A percentile compares a stretch with the other conserved stretches of the same genome.
Conservation (phyloP, 2,113 vertebrate species). For the Larimichthys crocea region DNA sequence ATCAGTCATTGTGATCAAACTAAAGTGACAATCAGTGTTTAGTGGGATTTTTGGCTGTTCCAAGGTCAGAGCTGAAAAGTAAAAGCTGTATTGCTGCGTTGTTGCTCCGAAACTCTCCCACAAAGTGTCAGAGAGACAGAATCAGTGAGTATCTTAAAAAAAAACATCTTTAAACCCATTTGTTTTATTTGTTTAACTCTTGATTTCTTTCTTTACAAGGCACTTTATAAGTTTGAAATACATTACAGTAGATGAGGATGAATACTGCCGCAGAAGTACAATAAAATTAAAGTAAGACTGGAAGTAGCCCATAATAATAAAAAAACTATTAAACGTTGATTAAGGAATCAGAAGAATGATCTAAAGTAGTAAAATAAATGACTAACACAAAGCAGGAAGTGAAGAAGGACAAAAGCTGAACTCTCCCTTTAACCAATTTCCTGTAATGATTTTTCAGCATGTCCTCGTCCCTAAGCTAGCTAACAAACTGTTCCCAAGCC, state of each 20-base stretch:
- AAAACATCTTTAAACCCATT: too few species aligned
- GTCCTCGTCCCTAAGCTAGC: constrained; percentile 64
- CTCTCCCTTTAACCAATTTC: constrained; percentile 48
- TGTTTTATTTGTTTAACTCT: background rate
- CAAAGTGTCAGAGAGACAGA: background rate
- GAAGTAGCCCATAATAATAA: too few species aligned
- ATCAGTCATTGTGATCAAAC: background rate
- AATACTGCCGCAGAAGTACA: too few species aligned
- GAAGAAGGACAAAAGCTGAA: constrained; percentile 8
- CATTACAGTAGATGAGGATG: too few species aligned
- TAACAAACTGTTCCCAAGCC: constrained; percentile 76
- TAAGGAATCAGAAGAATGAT: background rate
- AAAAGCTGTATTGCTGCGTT: background rate
- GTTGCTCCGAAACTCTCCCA: background rate
- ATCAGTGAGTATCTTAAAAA: background rate
- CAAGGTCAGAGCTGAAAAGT: background rate
- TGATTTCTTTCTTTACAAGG: background rate
- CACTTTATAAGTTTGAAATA: too few species aligned
- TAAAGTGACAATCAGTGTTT: background rate
- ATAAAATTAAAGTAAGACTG: background rate
- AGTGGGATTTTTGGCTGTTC: background rate
- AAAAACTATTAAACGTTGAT: background rate
- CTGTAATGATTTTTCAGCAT: constrained; percentile 73
- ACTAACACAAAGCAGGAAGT: background rate
- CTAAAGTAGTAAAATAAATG: background rate